phyloP scores from a whole-genome alignment of 1,140 invertebrate genomes.

The Marisa cornuarietis region DNA sequence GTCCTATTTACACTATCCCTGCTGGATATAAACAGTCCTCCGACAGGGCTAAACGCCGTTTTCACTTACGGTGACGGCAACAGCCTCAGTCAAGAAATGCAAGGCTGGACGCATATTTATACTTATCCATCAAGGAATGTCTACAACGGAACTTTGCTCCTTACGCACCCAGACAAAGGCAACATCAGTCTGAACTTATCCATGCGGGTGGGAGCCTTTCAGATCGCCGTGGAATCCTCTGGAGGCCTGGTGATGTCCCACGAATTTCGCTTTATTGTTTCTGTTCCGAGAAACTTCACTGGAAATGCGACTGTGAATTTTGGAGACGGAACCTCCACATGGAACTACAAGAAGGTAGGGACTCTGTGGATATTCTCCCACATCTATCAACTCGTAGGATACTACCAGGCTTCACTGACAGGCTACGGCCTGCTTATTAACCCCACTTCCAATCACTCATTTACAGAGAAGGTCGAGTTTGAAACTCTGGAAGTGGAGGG shows the following conservation, averaged over 20 bases:
- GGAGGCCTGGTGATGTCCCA: not conserved
- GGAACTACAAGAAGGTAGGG: not conserved
- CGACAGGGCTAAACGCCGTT: not conserved
- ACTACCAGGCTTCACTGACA: not conserved
- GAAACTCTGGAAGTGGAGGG: not conserved
- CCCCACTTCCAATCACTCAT: no score
- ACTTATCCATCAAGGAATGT: not conserved
- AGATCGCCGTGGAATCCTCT: not conserved
- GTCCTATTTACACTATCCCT: not conserved
- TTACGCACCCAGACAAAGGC: not conserved
- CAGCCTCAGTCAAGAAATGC: not conserved
- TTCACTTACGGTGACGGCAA: conserved; percentile 2
- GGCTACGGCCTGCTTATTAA: not conserved
- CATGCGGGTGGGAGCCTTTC: not conserved
- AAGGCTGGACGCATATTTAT: not conserved
- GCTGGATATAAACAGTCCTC: not conserved
- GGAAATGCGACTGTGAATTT: not conserved
- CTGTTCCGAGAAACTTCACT: no score
- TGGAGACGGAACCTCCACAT: not conserved
- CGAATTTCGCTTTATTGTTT: not conserved
- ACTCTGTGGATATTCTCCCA: not conserved
- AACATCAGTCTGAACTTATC: not conserved
- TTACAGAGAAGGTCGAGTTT: not conserved
- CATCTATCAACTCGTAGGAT: not conserved
- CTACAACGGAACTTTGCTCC: not conserved